phyloP scores from a whole-genome alignment of 2,888 invertebrate species.

The Autographa pulchrina region DNA sequence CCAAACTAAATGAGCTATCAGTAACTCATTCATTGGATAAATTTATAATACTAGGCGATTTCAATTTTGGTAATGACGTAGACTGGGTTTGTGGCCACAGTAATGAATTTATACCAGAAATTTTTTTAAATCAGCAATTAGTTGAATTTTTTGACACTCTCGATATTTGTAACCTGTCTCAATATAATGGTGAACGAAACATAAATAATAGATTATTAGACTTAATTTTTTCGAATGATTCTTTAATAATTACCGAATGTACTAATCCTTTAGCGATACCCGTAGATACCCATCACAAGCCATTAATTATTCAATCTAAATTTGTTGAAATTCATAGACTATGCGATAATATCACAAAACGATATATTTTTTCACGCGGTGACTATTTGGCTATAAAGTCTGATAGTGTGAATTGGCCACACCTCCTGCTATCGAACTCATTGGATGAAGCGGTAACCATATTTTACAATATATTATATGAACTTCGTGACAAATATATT shows the following conservation, averaged over 20 bases:
- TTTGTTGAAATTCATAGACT: slow-evolving; percentile 11
- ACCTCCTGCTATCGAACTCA: background rate
- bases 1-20: too few species aligned
- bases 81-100: background rate
- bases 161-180: slow-evolving; percentile 1
- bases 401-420: background rate
- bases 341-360: background rate
- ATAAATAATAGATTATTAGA: slow-evolving; percentile 12
- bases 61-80: too few species aligned
- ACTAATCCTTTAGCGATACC: slow-evolving; percentile 7
- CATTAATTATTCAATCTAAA: slow-evolving; percentile 2
- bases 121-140: background rate
- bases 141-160: slow-evolving; percentile 16
- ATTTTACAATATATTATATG: slow-evolving; percentile 14
- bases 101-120: background rate
- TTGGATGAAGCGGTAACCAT: slow-evolving; percentile 7
- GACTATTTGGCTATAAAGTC: slow-evolving; percentile 9
- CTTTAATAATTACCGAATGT: background rate
- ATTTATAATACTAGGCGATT: too few species aligned
- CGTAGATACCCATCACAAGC: slow-evolving; percentile 16
- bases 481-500: slow-evolving; percentile 12
- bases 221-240: slow-evolving; percentile 21
- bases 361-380: slow-evolving; percentile 11
- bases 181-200: slow-evolving; percentile 14
- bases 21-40: too few species aligned